Conservation (phyloP, 2,113 vertebrate genomes). For the Cheilinus undulatus region DNA sequence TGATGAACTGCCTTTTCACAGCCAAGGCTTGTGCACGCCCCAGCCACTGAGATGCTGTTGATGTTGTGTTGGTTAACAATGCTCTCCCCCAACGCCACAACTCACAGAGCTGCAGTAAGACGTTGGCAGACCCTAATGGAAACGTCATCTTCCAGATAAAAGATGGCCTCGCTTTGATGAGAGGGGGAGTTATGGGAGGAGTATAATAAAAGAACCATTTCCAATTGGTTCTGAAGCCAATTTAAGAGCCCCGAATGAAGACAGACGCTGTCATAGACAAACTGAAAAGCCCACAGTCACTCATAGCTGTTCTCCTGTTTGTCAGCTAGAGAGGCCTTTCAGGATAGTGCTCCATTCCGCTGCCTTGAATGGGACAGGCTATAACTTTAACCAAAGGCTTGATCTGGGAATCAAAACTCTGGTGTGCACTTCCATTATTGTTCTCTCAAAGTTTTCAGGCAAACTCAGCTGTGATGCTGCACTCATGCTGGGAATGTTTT, state of each 20-base stretch:
- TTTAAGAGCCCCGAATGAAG: constrained; percentile 75
- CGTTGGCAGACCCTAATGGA: constrained; percentile 83
- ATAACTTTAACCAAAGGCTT: constrained; percentile 40
- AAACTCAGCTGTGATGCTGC: constrained; percentile 14
- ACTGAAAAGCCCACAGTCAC: constrained; percentile 66
- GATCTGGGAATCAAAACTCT: constrained; percentile 52
- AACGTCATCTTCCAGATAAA: constrained; percentile 82
- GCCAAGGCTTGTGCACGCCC: constrained; percentile 35
- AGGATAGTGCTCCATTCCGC: constrained; percentile 35
- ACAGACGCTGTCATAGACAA: constrained; percentile 74
- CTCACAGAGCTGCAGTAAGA: constrained; percentile 78
- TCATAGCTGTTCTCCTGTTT: constrained; percentile 57
- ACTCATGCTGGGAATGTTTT: constrained; percentile 50
- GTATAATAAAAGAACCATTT: constrained; percentile 79
- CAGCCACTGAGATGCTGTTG: constrained; percentile 54
- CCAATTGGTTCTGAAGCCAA: constrained; percentile 75
- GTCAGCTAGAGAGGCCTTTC: constrained; percentile 61
- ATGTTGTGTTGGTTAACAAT: constrained; percentile 77
- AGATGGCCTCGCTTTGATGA: constrained; percentile 74
- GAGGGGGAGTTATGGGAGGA: constrained; percentile 73
- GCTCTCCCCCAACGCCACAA: constrained; percentile 74
- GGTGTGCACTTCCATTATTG: constrained; percentile 46
- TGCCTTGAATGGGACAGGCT: constrained; percentile 40
- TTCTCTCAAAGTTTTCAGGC: constrained; percentile 43
- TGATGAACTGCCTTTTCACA: constrained; percentile 64